Conservation (phyloP, 2,113 vertebrate genomes). For the Sialia sialis region DNA sequence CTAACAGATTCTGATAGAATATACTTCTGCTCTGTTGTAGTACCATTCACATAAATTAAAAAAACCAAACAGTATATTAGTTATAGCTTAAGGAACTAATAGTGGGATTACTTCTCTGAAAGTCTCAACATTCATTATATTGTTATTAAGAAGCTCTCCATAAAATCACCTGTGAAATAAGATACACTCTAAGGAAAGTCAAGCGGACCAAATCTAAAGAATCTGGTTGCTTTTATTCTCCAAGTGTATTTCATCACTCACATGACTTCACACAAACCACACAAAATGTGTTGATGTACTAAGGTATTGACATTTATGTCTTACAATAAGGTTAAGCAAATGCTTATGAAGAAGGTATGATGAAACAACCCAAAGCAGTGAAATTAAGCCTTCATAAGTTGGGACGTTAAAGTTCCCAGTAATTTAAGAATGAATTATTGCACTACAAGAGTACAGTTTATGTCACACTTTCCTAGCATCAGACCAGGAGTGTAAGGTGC, state of each 20-base stretch:
- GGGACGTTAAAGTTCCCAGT: neutral
- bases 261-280: neutral
- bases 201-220: neutral
- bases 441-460: neutral
- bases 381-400: neutral
- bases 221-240: neutral
- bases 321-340: neutral
- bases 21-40: neutral
- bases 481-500: neutral
- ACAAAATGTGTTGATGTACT: neutral
- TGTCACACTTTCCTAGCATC: neutral
- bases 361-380: neutral
- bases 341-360: neutral
- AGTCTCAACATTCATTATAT: neutral
- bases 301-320: neutral
- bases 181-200: neutral
- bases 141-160: neutral
- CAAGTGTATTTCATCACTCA: neutral
- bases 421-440: neutral
- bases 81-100: neutral
- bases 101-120: neutral
- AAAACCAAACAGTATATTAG: rapidly evolving
- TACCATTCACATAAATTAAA: neutral
- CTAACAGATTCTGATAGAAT: neutral
- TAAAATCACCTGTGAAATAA: neutral